phyloP scores from a whole-genome alignment of 2,113 vertebrate species.

The Brachyhypopomus gauderio region DNA sequence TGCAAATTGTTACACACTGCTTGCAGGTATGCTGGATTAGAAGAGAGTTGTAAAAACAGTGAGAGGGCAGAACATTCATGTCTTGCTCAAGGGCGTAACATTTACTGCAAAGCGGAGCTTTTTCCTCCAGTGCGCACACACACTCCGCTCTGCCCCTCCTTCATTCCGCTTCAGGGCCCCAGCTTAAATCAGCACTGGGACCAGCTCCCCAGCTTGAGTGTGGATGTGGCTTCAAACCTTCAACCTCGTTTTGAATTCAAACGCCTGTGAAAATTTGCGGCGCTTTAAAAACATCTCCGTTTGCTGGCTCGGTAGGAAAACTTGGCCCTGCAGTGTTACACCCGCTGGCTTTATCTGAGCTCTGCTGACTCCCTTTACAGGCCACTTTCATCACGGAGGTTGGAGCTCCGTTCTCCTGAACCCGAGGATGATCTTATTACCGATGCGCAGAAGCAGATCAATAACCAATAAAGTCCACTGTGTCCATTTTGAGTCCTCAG shows the following conservation, averaged over 20 bases:
- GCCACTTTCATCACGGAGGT: slow-evolving; percentile 61
- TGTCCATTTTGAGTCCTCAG: slow-evolving; percentile 56
- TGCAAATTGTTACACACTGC: not conserved
- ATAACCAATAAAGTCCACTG: slow-evolving; percentile 58
- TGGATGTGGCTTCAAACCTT: slow-evolving; percentile 14
- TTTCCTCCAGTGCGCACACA: not conserved
- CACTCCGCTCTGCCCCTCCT: not conserved
- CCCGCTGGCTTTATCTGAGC: slow-evolving; percentile 53
- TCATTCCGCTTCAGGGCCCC: slow-evolving; percentile 7
- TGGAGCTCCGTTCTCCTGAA: slow-evolving; percentile 65
- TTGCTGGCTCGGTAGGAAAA: slow-evolving; percentile 8
- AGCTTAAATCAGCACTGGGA: slow-evolving; percentile 11
- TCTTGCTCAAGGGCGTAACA: not conserved
- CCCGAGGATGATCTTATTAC: slow-evolving; percentile 49
- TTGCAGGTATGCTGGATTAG: not conserved
- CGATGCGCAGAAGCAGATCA: slow-evolving; percentile 59
- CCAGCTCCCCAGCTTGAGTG: not conserved
- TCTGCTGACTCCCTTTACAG: slow-evolving; percentile 57
- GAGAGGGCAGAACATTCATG: not conserved
- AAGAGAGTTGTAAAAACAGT: not conserved
- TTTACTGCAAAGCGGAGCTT: not conserved
- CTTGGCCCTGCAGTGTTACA: slow-evolving; percentile 2
- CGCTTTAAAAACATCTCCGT: not conserved
- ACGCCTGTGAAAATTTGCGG: not conserved
- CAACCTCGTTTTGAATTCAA: slow-evolving; percentile 27